These are phyloP conservation scores for Drosophila athabasca DNA, from an alignment of 1,140 invertebrate species.

Conservation along the genomic window DNA sequence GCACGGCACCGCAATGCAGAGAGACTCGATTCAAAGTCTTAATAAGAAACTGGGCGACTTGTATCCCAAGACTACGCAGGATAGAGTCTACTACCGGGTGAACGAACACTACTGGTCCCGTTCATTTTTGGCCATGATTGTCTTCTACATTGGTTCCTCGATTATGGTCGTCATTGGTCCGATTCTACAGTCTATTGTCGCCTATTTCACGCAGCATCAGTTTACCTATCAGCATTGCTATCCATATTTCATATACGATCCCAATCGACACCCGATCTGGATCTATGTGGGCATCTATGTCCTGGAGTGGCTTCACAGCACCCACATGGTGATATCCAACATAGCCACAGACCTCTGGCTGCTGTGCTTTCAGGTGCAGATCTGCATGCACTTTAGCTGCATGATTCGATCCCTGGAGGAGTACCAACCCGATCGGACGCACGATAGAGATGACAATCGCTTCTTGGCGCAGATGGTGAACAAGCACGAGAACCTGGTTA, in stretches of 20 bases:
- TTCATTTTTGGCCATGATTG: slow-evolving; percentile 4
- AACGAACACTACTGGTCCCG: slow-evolving; percentile 56
- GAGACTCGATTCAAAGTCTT: slow-evolving; percentile 11
- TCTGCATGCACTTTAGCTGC: slow-evolving; percentile 60
- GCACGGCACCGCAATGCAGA: slow-evolving; percentile 40
- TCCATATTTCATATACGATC: slow-evolving; percentile 45
- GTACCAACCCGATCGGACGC: slow-evolving; percentile 27
- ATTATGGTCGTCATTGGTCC: slow-evolving; percentile 48
- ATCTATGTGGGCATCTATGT: slow-evolving; percentile 43
- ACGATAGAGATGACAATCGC: slow-evolving; percentile 22
- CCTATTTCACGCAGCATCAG: background rate
- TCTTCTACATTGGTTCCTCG: slow-evolving; percentile 37
- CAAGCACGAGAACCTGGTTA: slow-evolving; percentile 45
- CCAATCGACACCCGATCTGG: slow-evolving; percentile 29
- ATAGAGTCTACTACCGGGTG: slow-evolving; percentile 26
- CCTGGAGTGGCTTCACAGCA: slow-evolving; percentile 51
- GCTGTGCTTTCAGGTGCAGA: slow-evolving; percentile 51
- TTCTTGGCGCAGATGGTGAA: slow-evolving; percentile 48
- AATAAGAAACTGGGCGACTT: slow-evolving; percentile 32
- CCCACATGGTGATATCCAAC: slow-evolving; percentile 48
- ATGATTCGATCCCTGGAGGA: slow-evolving; percentile 33
- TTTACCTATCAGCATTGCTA: slow-evolving; percentile 49
- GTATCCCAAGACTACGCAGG: slow-evolving; percentile 32
- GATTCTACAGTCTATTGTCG: slow-evolving; percentile 17
- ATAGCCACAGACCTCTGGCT: slow-evolving; percentile 57